Evolutionary conservation across 2,888 invertebrate genomes (phyloP).

Genomic region (Ecliptopera silaceata): DNA sequence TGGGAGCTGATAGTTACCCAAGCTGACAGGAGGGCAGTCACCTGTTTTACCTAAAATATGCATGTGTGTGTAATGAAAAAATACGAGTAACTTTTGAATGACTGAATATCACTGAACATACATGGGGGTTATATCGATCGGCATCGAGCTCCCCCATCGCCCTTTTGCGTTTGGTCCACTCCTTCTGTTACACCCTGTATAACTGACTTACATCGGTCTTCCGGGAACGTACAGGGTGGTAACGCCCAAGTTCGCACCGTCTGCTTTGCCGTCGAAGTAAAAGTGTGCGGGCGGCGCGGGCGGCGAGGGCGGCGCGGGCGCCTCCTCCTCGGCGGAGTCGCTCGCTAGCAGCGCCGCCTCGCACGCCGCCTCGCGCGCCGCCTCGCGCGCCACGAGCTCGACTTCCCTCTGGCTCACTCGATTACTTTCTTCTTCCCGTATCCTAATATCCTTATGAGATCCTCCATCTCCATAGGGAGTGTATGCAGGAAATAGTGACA

Average conservation of each 20-base stretch:
- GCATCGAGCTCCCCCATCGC: too few species aligned
- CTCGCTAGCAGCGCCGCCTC: constrained; percentile 60
- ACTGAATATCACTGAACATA: too few species aligned
- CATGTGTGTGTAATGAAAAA: too few species aligned
- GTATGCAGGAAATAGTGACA: constrained; percentile 61
- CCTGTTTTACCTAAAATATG: too few species aligned
- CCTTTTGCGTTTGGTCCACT: too few species aligned
- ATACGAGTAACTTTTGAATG: too few species aligned
- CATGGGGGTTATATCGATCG: too few species aligned
- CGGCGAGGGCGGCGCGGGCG: constrained; percentile 8
- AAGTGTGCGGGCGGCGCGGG: constrained; percentile 52
- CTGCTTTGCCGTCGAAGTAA: constrained; percentile 83
- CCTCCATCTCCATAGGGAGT: constrained; percentile 31
- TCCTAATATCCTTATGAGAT: not conserved
- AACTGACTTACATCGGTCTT: constrained; percentile 80
- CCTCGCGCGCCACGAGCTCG: constrained; percentile 3
- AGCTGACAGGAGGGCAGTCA: too few species aligned
- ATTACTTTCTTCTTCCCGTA: constrained; percentile 34
- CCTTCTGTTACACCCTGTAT: too few species aligned
- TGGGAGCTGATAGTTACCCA: too few species aligned
- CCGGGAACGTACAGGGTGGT: constrained; percentile 85
- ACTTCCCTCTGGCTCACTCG: constrained; percentile 23
- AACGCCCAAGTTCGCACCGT: constrained; percentile 82
- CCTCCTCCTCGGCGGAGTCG: constrained; percentile 46
- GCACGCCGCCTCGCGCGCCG: constrained; percentile 43